These are phyloP conservation scores for Pteromalus puparum DNA, from an alignment of 1,140 invertebrate genomes.

Conservation along the genomic window DNA sequence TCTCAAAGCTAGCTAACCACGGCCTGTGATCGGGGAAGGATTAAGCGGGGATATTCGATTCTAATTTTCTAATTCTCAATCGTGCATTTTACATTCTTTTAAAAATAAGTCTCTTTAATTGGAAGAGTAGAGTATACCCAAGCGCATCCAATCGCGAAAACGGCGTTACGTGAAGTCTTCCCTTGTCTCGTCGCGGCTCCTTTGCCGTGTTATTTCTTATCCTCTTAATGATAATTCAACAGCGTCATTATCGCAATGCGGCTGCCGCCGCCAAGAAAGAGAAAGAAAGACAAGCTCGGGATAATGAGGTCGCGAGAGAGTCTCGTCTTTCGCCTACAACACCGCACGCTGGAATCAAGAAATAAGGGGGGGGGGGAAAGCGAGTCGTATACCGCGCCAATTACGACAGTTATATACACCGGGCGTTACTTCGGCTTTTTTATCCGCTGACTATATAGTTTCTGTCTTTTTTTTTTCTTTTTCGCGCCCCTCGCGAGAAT, in stretches of 20 bases:
- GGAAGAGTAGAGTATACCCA: no score
- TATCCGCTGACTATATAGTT: neutral
- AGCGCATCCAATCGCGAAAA: neutral
- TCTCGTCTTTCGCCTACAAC: neutral
- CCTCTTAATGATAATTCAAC: conserved; percentile 35
- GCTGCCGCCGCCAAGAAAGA: no score
- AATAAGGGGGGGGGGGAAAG: neutral
- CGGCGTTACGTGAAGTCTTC: neutral
- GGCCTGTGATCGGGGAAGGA: conserved; percentile 8
- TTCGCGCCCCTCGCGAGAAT: neutral
- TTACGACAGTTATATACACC: conserved; percentile 30
- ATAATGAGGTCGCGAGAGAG: conserved; percentile 12
- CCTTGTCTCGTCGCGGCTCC: neutral
- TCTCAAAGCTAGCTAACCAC: conserved; percentile 15
- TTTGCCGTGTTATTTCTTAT: neutral
- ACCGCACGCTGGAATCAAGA: neutral
- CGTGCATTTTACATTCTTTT: no score
- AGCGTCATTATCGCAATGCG: conserved; percentile 8
- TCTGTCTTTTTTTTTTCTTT: neutral
- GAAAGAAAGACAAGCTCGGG: neutral
- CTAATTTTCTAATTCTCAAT: no score
- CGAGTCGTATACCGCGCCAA: neutral
- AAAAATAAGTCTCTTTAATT: no score
- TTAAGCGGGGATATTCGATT: neutral
- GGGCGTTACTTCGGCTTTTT: neutral